These are phyloP conservation scores for Athene cunicularia DNA, from an alignment of 2,113 vertebrate genomes.

Conservation along the genomic window DNA sequence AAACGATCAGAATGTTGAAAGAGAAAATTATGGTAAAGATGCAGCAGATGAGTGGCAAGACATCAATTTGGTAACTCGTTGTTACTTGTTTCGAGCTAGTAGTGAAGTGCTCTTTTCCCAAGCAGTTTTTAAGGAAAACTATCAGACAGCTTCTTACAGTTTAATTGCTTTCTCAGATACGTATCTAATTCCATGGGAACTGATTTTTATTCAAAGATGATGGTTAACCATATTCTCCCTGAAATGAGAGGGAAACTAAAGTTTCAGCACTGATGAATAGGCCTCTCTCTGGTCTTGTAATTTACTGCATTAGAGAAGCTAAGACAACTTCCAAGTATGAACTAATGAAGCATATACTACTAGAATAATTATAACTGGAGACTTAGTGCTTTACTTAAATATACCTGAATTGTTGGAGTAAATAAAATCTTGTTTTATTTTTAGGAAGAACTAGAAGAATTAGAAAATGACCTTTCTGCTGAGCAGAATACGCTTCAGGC, in stretches of 20 bases:
- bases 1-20: neutral
- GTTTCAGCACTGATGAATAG: neutral
- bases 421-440: neutral
- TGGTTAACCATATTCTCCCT: neutral
- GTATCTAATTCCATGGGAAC: neutral
- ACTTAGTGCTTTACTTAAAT: neutral
- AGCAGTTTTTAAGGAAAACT: neutral
- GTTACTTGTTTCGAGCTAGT: neutral
- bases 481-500: conserved; percentile 84
- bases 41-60: conserved; percentile 83
- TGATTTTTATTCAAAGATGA: neutral
- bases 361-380: neutral
- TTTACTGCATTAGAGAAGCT: neutral
- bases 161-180: neutral
- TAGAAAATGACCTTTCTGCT: conserved; percentile 84
- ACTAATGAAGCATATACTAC: neutral
- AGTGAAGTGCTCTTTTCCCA: neutral
- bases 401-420: neutral
- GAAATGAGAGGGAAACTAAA: neutral
- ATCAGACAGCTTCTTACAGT: neutral
- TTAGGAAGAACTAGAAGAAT: conserved; percentile 87
- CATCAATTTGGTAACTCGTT: conserved; percentile 80
- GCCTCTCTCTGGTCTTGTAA: neutral
- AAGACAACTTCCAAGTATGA: neutral
- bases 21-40: neutral